A percentile compares a stretch with the other conserved stretches of the same genome.
These are phyloP conservation scores for Eupithecia inturbata DNA, from an alignment of 2,888 invertebrate species.

Conservation along the genomic window DNA sequence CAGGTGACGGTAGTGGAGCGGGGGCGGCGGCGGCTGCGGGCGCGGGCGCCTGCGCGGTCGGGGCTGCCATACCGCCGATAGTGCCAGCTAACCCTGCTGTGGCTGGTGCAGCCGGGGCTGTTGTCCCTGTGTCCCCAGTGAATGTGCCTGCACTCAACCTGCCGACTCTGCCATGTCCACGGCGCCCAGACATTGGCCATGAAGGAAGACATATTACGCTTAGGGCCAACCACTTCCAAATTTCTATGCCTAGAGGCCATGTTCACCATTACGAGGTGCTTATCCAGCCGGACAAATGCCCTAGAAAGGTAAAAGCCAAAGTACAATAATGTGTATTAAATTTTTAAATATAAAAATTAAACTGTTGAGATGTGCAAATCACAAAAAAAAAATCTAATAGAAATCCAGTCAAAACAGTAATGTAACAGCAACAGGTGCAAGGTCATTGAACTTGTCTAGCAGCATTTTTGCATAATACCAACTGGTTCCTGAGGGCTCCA, in stretches of 20 bases:
- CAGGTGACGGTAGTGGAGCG: constrained; percentile 59
- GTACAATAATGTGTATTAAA: not conserved
- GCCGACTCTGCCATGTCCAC: constrained; percentile 96
- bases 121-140: constrained; percentile 85
- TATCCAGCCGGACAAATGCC: constrained; percentile 99
- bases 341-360: not conserved
- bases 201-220: constrained; percentile 98
- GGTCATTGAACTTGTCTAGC: constrained; percentile 37
- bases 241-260: constrained; percentile 98
- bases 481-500: constrained; percentile 35
- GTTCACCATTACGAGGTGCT: constrained; percentile 99
- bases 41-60: constrained; percentile 75
- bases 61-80: constrained; percentile 59
- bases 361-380: not conserved
- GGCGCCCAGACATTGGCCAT: constrained; percentile 97
- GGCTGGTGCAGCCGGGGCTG: constrained; percentile 66
- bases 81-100: constrained; percentile 31
- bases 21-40: constrained; percentile 76
- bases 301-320: constrained; percentile 90
- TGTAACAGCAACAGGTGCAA: constrained; percentile 33
- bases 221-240: constrained; percentile 99
- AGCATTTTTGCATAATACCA: constrained; percentile 36
- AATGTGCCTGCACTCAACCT: constrained; percentile 88
- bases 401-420: constrained; percentile 26
- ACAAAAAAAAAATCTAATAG: not conserved